Evolutionary conservation across 1,140 invertebrate genomes (phyloP).

Genomic region (Diorhabda elongata): DNA sequence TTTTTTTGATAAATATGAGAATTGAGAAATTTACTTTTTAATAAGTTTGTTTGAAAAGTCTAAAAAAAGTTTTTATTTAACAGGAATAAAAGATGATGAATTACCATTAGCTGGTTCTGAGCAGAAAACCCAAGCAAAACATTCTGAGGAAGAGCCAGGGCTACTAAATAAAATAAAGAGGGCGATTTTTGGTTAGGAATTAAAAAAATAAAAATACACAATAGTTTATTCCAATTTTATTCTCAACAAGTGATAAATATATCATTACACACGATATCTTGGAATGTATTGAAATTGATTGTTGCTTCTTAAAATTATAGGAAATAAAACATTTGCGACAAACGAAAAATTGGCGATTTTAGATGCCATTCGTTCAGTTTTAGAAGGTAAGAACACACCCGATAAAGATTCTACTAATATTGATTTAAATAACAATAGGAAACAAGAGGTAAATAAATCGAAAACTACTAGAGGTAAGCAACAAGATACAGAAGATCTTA

Average conservation of each 20-base stretch:
- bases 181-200: constrained; percentile 59
- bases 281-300: constrained; percentile 24
- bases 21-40: too few species aligned
- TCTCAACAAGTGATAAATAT: constrained; percentile 17
- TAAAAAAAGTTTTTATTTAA: constrained; percentile 40
- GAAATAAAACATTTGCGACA: constrained; percentile 58
- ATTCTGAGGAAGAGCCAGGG: constrained; percentile 47
- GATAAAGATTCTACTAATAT: constrained; percentile 13
- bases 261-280: constrained; percentile 6
- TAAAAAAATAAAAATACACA: constrained; percentile 18
- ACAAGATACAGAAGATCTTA: constrained; percentile 10
- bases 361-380: constrained; percentile 57
- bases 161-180: constrained; percentile 61
- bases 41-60: too few species aligned
- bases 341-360: constrained; percentile 55
- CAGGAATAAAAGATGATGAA: constrained; percentile 38
- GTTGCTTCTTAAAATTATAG: constrained; percentile 48
- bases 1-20: too few species aligned
- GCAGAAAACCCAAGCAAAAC: constrained; percentile 50
- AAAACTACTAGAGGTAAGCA: constrained; percentile 11
- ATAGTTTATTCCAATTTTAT: constrained; percentile 22
- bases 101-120: constrained; percentile 49
- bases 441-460: constrained; percentile 16
- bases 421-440: constrained; percentile 29
- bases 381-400: constrained; percentile 48